Evolutionary conservation across 2,888 invertebrate genomes (phyloP).

Genomic region (Synergus laeviventris): DNA sequence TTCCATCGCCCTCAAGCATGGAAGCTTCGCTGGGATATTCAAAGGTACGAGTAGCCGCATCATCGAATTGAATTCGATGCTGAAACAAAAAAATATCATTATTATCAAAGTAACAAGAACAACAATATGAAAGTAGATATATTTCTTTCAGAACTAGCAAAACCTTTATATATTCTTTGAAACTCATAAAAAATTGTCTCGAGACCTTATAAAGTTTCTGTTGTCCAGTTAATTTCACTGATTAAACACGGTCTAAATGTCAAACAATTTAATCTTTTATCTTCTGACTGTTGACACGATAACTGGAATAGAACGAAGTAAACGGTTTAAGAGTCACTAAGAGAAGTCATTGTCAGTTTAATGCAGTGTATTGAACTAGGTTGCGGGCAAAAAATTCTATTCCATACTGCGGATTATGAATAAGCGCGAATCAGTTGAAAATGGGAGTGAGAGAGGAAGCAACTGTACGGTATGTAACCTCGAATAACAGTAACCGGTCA

Average conservation of each 20-base stretch:
- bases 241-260: too few species aligned
- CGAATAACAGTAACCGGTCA: conserved; percentile 75
- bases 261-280: too few species aligned
- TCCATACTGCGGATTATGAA: conserved; percentile 44
- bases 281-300: not conserved
- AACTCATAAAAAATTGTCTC: too few species aligned
- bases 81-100: conserved; percentile 72
- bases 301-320: not conserved
- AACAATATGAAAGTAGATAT: too few species aligned
- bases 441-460: conserved; percentile 53
- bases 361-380: not conserved
- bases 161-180: too few species aligned
- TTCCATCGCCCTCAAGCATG: conserved; percentile 81
- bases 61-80: conserved; percentile 94
- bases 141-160: too few species aligned
- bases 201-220: too few species aligned
- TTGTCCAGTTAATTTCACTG: too few species aligned
- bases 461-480: conserved; percentile 53
- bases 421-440: conserved; percentile 48
- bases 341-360: not conserved
- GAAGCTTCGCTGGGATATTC: conserved; percentile 96
- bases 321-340: not conserved
- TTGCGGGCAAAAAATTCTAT: not conserved
- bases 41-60: conserved; percentile 90
- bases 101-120: not conserved